Conservation (phyloP, 2,113 vertebrate species). For the Sapajus apella region DNA sequence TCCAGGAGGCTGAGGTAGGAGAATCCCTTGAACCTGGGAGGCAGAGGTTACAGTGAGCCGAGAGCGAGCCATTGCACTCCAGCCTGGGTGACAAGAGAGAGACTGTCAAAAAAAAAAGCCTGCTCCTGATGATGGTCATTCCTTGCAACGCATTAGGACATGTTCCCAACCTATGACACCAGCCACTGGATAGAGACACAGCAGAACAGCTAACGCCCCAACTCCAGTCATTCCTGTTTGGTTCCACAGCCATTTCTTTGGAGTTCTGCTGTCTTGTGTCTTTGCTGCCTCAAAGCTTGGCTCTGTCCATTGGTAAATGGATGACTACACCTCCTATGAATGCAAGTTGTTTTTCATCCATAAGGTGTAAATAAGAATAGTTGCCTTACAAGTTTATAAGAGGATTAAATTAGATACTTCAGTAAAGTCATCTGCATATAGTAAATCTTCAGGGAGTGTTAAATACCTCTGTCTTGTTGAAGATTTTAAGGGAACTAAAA, state of each 20-base stretch:
- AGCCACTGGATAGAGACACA: not conserved
- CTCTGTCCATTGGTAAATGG: not conserved
- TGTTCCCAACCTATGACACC: fast-evolving
- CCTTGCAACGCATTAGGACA: not conserved
- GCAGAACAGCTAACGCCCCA: too few relatives aligned
- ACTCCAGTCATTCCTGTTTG: not conserved
- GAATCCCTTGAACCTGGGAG: too few relatives aligned
- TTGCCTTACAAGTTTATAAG: not conserved
- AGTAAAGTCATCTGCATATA: too few relatives aligned
- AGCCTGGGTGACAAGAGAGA: too few relatives aligned
- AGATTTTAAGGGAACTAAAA: not conserved
- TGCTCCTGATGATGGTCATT: fast-evolving
- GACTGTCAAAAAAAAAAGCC: too few relatives aligned
- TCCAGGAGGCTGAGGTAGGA: too few relatives aligned
- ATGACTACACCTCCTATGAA: not conserved
- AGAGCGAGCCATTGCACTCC: too few relatives aligned
- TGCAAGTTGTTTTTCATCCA: not conserved
- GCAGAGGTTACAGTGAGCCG: too few relatives aligned
- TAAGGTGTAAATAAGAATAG: not conserved
- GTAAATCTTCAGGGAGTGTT: not conserved
- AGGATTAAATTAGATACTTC: not conserved
- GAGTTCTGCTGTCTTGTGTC: not conserved
- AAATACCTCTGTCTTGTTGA: not conserved
- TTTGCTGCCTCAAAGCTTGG: not conserved
- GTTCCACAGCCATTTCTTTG: not conserved